phyloP scores from a whole-genome alignment of 2,888 invertebrate species.

The Cetonia aurata region DNA sequence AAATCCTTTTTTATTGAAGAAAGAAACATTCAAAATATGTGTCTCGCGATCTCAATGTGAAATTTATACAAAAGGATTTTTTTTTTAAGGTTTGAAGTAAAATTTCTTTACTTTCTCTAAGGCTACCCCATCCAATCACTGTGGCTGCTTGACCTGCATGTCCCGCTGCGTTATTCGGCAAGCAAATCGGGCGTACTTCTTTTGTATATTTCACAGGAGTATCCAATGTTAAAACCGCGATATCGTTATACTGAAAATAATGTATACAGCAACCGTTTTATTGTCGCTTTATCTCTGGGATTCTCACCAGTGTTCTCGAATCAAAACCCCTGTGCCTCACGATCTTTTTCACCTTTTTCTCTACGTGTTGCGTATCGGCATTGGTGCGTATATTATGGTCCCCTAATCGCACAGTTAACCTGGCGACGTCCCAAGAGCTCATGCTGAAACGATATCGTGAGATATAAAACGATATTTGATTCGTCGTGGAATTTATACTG shows the following conservation, averaged over 20 bases:
- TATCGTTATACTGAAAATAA: conserved; percentile 81
- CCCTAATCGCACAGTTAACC: conserved; percentile 83
- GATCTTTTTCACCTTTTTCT: conserved; percentile 83
- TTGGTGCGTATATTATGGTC: conserved; percentile 86
- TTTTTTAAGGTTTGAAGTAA: neutral
- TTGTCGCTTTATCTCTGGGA: too few species aligned
- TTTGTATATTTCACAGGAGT: conserved; percentile 80
- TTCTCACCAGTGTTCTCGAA: conserved; percentile 80
- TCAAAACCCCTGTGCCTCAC: conserved; percentile 89
- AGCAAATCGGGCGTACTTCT: conserved; percentile 82
- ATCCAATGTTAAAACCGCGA: conserved; percentile 83
- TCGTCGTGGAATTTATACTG: conserved; percentile 74
- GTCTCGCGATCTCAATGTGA: too few species aligned
- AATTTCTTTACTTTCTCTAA: conserved; percentile 77
- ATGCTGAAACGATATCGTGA: conserved; percentile 71
- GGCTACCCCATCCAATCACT: conserved; percentile 91
- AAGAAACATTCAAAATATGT: too few species aligned
- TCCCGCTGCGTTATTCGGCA: conserved; percentile 72
- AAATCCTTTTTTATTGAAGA: too few species aligned
- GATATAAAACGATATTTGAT: neutral
- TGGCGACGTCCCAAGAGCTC: conserved; percentile 90
- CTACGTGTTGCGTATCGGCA: conserved; percentile 81
- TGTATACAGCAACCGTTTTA: neutral
- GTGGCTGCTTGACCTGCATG: conserved; percentile 81
- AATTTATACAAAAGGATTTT: neutral